phyloP scores from a whole-genome alignment of 2,888 invertebrate species.

The Amphipoea lucens region DNA sequence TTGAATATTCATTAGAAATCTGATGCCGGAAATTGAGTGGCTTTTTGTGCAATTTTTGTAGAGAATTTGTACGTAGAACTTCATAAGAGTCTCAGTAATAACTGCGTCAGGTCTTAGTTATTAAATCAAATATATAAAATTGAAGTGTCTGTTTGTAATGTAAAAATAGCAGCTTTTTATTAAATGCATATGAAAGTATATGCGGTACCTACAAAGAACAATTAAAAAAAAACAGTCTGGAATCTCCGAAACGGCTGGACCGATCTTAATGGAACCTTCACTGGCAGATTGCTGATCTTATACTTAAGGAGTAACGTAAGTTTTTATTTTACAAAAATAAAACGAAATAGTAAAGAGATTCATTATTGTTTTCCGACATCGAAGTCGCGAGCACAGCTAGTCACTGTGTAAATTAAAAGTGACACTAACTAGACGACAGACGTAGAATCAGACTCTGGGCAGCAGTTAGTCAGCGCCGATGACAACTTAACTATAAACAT shows the following conservation, averaged over 20 bases:
- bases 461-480: neutral
- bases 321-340: too few relatives aligned
- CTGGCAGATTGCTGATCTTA: too few relatives aligned
- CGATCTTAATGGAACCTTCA: too few relatives aligned
- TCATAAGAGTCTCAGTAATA: neutral
- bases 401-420: neutral
- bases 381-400: too few relatives aligned
- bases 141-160: neutral
- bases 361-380: too few relatives aligned
- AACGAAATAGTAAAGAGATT: too few relatives aligned
- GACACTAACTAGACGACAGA: neutral
- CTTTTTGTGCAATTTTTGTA: neutral
- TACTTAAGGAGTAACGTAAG: too few relatives aligned
- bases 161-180: neutral
- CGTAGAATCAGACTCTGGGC: neutral
- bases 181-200: neutral
- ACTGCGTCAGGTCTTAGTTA: neutral
- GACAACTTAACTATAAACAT: neutral
- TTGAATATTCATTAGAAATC: constrained; percentile 35
- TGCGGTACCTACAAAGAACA: too few relatives aligned
- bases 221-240: too few relatives aligned
- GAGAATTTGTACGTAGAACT: neutral
- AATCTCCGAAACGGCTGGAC: too few relatives aligned
- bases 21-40: neutral
- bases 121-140: neutral